Evolutionary conservation across 2,113 vertebrate genomes (phyloP), one percentile per base, ranked within the genome.

Genomic region (Ciconia boyciana): DNA sequence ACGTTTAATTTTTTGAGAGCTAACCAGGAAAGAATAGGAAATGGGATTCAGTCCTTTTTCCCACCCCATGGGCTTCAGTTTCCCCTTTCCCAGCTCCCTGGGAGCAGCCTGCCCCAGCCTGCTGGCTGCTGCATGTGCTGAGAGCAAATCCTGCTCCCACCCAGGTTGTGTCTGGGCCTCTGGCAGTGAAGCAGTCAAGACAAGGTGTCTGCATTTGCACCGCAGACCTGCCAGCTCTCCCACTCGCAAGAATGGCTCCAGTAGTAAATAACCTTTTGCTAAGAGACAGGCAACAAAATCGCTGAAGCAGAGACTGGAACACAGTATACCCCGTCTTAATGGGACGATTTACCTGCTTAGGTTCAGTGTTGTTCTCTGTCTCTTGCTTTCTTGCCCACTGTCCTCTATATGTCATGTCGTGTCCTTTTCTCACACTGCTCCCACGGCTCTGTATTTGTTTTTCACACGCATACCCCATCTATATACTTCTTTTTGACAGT

Each of bases 281-380:
- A 58, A 71, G 41, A 46, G 29, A 39, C 24, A 22, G 62, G 18
- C 16, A 82, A 68, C 39, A 77, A 36, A 54, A 31, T 46, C 5
- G 1, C 32, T 20, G 65, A 76, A 68, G 7, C 12, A 51, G 32
- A 71, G n/a, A 75, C 20, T 1, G 2, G 17, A 55, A 54, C 0
- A 4, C 16, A 48, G 5, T 7, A 32, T 16, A 9, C 6, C 10
- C 6, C 1, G 0, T 26, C 48, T 60, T 72, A 65, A 28, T 0
- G 0, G 19, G 17, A 5, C 0, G 1, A 51, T 76, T 88, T 80
- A 61, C 62, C 29, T 48, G 5, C 34, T 57, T 26, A 44, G 11
- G 14, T 90, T 68, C 29, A 60, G 20, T 57, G 19, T 22, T 65
- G 7, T 44, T 80, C 36, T 75, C 36, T 76, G 16, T 16, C 22